phyloP scores from a whole-genome alignment of 2,797 vertebrate species.

The Decapterus maruadsi region DNA sequence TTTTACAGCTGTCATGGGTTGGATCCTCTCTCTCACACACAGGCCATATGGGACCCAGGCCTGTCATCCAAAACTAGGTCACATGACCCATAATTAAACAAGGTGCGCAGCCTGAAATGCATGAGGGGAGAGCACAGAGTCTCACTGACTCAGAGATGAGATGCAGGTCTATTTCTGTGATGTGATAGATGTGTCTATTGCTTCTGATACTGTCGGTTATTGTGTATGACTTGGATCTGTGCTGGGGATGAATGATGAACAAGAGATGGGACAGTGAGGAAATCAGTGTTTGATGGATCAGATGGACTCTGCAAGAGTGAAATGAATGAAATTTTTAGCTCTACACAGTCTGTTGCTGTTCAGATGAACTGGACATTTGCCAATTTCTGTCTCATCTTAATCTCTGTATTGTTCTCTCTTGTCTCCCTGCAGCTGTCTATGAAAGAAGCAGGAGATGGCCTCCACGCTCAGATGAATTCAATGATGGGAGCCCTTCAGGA shows the following conservation, averaged over 20 bases:
- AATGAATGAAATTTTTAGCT: conserved; percentile 16
- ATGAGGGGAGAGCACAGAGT: conserved; percentile 20
- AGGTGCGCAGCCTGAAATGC: conserved; percentile 45
- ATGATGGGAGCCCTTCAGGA: conserved; percentile 99
- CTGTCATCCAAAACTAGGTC: conserved; percentile 75
- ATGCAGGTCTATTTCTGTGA: background rate
- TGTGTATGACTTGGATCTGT: conserved; percentile 31
- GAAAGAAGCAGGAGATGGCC: conserved; percentile 97
- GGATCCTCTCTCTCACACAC: conserved; percentile 47
- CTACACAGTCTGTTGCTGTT: background rate
- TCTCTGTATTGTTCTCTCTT: conserved; percentile 27
- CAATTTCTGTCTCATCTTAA: conserved; percentile 8
- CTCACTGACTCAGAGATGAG: conserved; percentile 7
- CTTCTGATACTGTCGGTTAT: background rate
- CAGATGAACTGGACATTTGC: conserved; percentile 21
- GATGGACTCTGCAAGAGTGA: conserved; percentile 9
- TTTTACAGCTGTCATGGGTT: conserved; percentile 75
- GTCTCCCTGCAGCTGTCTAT: conserved; percentile 89
- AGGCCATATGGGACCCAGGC: conserved; percentile 73
- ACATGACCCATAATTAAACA: conserved; percentile 75
- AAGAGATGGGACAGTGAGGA: background rate
- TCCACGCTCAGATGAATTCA: conserved; percentile 97
- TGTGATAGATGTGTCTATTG: conserved; percentile 4
- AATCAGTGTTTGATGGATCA: conserved; percentile 40
- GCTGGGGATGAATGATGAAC: conserved; percentile 31